Base-by-base conservation (phyloP, 35 echinoderm and acorn worm genomes). In the Acanthaster planci region DNA sequence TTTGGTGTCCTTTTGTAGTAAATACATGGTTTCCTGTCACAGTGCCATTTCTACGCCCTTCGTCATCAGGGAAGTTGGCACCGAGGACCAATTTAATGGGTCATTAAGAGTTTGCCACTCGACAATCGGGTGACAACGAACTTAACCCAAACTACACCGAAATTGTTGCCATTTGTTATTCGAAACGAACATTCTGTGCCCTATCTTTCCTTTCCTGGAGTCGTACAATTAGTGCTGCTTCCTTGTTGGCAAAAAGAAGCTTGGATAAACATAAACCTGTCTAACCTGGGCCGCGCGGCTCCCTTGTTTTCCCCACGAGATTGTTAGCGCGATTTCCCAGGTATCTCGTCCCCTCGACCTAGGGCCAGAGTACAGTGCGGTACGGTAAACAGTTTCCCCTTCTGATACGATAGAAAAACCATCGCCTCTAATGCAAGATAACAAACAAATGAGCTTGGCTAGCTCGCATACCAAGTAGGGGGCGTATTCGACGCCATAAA, bases 331-430 rank as follows among this genome's bases (percentile, higher is more conserved):
- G 19, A 29, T 72, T 35, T 10, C 2, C 2, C 64, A 26, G 64
- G 64, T 72, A 6, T 72, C 26, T 26, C 26, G 64, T 26, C 64
- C 15, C 18, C 64, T 72, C 34, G 64, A 72, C 29, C 2, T 7
- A 26, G 64, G 64, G 64, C 22, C 64, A 72, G 64, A 30, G 64
- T 72, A 72, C 64, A 72, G 64, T 14, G 23, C 7, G 34, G 34
- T 26, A 72, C 64, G 64, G 64, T 72, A 72, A 72, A 72, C 64
- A 72, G 42, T 72, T 72, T 72, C 64, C 26, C 64, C 8, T 59
- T 10, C 64, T 72, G 64, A 72, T 72, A 72, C 64, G 64, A 72
- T 72, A 31, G 23, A 72, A 15, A 72, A 72, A 10, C 7, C 64
- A 72, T 26, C 34, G 23, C 64, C 64, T 31, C 64, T 4, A 72